phyloP scores from a whole-genome alignment of 2,113 vertebrate genomes.

The Irena cyanogastra region DNA sequence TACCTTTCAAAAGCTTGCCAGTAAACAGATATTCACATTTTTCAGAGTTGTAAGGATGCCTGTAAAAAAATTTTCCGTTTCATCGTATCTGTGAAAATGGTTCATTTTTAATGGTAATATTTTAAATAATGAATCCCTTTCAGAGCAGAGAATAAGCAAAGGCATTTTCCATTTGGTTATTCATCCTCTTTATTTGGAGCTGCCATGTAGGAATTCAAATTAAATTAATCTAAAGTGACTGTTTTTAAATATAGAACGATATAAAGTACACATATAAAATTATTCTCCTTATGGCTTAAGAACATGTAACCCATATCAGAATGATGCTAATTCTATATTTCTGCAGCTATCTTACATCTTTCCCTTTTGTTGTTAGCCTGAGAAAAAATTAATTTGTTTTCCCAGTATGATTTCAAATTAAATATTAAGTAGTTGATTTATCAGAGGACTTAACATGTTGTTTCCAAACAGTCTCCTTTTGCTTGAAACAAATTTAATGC shows the following conservation, averaged over 20 bases:
- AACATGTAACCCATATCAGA: background rate
- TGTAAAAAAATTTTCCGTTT: background rate
- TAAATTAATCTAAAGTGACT: constrained; percentile 1
- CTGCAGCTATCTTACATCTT: background rate
- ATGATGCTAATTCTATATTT: background rate
- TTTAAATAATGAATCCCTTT: constrained; percentile 39
- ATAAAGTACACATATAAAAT: background rate
- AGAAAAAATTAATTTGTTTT: constrained; percentile 15
- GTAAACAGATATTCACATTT: background rate
- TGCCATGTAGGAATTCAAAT: constrained; percentile 11
- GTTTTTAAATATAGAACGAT: constrained; percentile 22
- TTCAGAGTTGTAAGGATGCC: background rate
- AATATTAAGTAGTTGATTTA: constrained; percentile 48
- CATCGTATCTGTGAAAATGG: background rate
- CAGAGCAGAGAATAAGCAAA: background rate
- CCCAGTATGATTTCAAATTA: background rate
- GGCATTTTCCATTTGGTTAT: constrained; percentile 14
- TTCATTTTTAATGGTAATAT: constrained; percentile 44
- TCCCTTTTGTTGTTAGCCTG: background rate
- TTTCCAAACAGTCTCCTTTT: constrained; percentile 25
- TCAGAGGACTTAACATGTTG: constrained; percentile 3
- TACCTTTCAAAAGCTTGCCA: background rate
- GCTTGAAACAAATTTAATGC: constrained; percentile 27
- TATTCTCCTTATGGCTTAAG: background rate
- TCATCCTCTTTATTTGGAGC: constrained; percentile 23